Evolutionary conservation across 1,140 invertebrate genomes (phyloP).

Genomic region (Goniozus legneri): DNA sequence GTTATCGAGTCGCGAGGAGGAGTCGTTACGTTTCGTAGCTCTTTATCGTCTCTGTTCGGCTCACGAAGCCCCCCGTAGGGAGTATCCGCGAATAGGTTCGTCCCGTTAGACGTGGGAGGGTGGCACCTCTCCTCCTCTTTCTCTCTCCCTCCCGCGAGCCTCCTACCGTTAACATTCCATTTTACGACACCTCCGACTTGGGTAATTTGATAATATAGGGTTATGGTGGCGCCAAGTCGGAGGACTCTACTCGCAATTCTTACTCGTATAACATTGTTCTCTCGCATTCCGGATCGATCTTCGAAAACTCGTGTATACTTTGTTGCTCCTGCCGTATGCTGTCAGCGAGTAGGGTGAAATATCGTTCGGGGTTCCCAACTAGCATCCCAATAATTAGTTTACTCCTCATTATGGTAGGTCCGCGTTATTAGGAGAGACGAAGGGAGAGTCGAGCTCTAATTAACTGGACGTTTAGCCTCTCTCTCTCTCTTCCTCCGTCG

Average conservation of each 20-base stretch:
- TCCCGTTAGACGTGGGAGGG: slow-evolving; percentile 15
- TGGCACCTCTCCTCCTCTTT: too few species aligned
- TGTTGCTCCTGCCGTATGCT: slow-evolving; percentile 42
- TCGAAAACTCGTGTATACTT: slow-evolving; percentile 1
- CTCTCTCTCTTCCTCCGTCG: slow-evolving; percentile 27
- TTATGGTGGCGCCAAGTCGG: slow-evolving; percentile 39
- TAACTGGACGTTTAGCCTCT: slow-evolving; percentile 46
- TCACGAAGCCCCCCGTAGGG: slow-evolving; percentile 25
- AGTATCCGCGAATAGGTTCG: slow-evolving; percentile 33
- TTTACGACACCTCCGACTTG: slow-evolving; percentile 29
- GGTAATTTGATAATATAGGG: slow-evolving; percentile 43
- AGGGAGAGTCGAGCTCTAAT: slow-evolving; percentile 36
- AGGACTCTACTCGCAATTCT: too few species aligned
- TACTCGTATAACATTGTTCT: slow-evolving; percentile 43
- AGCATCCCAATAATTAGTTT: slow-evolving; percentile 53
- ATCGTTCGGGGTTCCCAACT: slow-evolving; percentile 43
- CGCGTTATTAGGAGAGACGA: slow-evolving; percentile 39
- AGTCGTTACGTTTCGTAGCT: slow-evolving; percentile 17
- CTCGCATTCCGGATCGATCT: slow-evolving; percentile 36
- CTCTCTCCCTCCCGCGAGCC: too few species aligned
- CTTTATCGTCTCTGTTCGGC: slow-evolving; percentile 22
- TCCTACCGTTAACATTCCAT: slow-evolving; percentile 38
- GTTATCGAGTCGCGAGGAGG: slow-evolving; percentile 12
- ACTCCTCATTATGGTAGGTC: slow-evolving; percentile 49
- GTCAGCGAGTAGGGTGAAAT: slow-evolving; percentile 50